phyloP scores from a whole-genome alignment of 2,888 invertebrate genomes.

The Silvanus unidentatus region DNA sequence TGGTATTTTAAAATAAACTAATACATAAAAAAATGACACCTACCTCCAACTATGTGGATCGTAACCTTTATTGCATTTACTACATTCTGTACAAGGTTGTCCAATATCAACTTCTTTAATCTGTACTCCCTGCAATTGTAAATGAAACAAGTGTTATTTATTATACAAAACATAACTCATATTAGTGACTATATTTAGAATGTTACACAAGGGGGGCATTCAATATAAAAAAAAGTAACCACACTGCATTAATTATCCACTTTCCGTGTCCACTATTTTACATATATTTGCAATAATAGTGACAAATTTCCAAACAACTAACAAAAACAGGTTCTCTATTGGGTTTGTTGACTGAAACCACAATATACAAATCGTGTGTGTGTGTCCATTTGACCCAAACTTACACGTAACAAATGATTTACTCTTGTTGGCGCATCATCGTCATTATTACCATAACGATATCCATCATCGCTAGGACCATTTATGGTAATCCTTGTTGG shows the following conservation, averaged over 20 bases:
- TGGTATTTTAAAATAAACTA: too few species aligned
- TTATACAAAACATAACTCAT: slow-evolving; percentile 13
- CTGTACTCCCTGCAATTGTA: slow-evolving; percentile 67
- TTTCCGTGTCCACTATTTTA: too few species aligned
- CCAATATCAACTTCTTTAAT: slow-evolving; percentile 83
- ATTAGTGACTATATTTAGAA: too few species aligned
- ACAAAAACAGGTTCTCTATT: too few species aligned
- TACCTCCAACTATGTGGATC: slow-evolving; percentile 84
- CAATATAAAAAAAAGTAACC: too few species aligned
- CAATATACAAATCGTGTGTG: too few species aligned
- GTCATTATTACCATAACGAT: slow-evolving; percentile 6
- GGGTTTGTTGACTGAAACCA: too few species aligned
- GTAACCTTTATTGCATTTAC: slow-evolving; percentile 73
- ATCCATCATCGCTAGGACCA: slow-evolving; percentile 5
- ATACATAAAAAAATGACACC: slow-evolving; percentile 41
- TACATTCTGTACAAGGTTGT: slow-evolving; percentile 79
- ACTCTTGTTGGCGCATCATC: neutral
- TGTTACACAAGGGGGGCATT: too few species aligned
- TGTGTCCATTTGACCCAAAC: too few species aligned
- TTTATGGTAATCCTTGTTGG: slow-evolving; percentile 16
- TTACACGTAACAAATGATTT: neutral
- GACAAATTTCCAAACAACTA: too few species aligned
- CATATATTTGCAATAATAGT: too few species aligned
- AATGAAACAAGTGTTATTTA: slow-evolving; percentile 11
- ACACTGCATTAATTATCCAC: too few species aligned